These are phyloP conservation scores for Polyploca ridens DNA, from an alignment of 2,888 invertebrate species.

Conservation along the genomic window DNA sequence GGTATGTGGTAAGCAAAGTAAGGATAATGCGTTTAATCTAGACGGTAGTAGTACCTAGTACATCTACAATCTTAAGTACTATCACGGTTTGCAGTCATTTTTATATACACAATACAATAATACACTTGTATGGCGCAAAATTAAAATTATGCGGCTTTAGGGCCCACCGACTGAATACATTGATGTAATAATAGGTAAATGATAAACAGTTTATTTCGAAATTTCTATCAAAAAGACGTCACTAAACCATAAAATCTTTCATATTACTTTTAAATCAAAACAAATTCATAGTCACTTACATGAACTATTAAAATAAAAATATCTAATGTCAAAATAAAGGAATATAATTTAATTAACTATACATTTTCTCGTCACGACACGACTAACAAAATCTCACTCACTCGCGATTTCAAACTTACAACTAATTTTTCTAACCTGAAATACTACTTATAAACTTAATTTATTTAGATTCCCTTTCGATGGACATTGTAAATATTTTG, in stretches of 20 bases:
- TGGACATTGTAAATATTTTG: slow-evolving; percentile 48
- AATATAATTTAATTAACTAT: slow-evolving; percentile 66
- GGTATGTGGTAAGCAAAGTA: slow-evolving; percentile 35
- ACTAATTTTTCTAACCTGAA: slow-evolving; percentile 45
- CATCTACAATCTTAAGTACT: slow-evolving; percentile 69
- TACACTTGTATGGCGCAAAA: slow-evolving; percentile 9
- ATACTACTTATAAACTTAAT: slow-evolving; percentile 45
- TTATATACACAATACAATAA: slow-evolving; percentile 47
- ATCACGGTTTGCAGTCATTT: slow-evolving; percentile 73
- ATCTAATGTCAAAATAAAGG: slow-evolving; percentile 61
- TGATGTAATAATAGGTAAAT: background rate
- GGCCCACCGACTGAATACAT: background rate
- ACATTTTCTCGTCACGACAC: slow-evolving; percentile 53
- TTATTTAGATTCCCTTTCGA: slow-evolving; percentile 35
- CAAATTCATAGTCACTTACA: slow-evolving; percentile 35
- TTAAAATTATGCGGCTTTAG: background rate
- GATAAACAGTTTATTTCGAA: background rate
- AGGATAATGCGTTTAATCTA: slow-evolving; percentile 59
- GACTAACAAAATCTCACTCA: slow-evolving; percentile 61
- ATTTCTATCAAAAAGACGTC: background rate
- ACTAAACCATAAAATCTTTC: slow-evolving; percentile 16
- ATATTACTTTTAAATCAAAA: slow-evolving; percentile 41
- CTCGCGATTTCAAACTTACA: slow-evolving; percentile 46
- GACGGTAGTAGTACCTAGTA: slow-evolving; percentile 50
- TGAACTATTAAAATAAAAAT: slow-evolving; percentile 43